Base-by-base conservation (phyloP, 2,888 invertebrate genomes). In the Lepidochrysops patricia region DNA sequence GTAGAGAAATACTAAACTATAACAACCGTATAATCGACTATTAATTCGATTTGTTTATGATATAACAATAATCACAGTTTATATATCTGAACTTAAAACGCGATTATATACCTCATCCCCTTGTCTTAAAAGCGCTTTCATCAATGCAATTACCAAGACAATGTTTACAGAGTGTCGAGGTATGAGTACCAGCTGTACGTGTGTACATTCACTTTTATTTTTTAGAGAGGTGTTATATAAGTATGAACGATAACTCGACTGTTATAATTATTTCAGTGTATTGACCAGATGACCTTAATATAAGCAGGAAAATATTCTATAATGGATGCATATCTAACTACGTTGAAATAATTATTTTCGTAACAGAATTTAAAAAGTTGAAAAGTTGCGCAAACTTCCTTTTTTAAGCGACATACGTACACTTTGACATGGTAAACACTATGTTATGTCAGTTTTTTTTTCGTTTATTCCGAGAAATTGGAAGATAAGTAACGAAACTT, bases 191-290 rank as follows among this genome's bases (percentile, higher is more conserved):
- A n/a, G n/a, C n/a, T n/a, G 70, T 73, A 79, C 84, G 81, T 82
- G 72, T 71, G 70, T 73, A 79, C 85, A 71, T 82, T 86, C 87
- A 83, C 87, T 86, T 86, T 87, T 83, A 54, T 32, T 54, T 49
- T 83, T 83, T 84, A 79, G 65, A 66, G 65, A 66, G 64, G 65
- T 56, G 32, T 66, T 66, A 64, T 27, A 32, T 60, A 64, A 63
- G 12, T 9, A 29, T 54, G 29, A 54, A 54, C 32, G 27, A 52
- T 52, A 52, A 52, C 52, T 43, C 43, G 43, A 9, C 54, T 52
- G 54, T 9, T 54, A 54, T 29, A 54, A 54, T 32, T 54, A 32
- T 54, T n/a, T n/a, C n/a, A 50, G 25, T 26, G 26, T n/a, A 26
- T 26, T 50, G 13, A 50, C n/a, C 50, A 6, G 6, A 6, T 49